Evolutionary conservation across 2,888 invertebrate genomes (phyloP).

Genomic region (Agonopterix subpropinquella): DNA sequence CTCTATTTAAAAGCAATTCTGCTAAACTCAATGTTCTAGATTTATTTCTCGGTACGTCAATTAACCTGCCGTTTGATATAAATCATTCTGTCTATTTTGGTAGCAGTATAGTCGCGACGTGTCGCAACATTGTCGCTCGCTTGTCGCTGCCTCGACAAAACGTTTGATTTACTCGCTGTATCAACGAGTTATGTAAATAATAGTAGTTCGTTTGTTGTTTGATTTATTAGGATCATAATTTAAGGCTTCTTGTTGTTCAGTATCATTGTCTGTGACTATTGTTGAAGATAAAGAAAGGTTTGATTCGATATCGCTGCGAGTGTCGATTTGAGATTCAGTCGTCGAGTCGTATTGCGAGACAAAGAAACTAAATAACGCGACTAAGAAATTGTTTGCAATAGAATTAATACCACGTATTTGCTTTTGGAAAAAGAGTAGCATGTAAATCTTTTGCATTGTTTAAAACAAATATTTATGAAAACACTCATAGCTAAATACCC

Average conservation of each 20-base stretch:
- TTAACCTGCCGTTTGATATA: constrained; percentile 39
- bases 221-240: constrained; percentile 7
- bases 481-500: no score
- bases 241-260: neutral
- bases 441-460: no score
- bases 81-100: constrained; percentile 27
- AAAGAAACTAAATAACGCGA: no score
- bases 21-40: constrained; percentile 36
- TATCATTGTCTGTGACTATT: neutral
- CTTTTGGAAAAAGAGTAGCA: no score
- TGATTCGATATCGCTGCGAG: no score
- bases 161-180: constrained; percentile 32
- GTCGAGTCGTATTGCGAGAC: no score
- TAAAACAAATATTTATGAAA: no score
- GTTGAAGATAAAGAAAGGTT: no score
- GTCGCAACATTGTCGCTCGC: constrained; percentile 23
- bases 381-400: no score
- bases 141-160: constrained; percentile 26
- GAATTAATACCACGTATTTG: no score
- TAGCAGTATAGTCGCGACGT: constrained; percentile 26
- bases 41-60: constrained; percentile 43
- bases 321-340: no score
- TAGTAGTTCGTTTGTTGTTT: constrained; percentile 5
- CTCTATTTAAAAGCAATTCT: constrained; percentile 28
- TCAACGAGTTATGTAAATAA: constrained; percentile 20